phyloP scores from a whole-genome alignment of 2,113 vertebrate species.

The Amia ocellicauda region DNA sequence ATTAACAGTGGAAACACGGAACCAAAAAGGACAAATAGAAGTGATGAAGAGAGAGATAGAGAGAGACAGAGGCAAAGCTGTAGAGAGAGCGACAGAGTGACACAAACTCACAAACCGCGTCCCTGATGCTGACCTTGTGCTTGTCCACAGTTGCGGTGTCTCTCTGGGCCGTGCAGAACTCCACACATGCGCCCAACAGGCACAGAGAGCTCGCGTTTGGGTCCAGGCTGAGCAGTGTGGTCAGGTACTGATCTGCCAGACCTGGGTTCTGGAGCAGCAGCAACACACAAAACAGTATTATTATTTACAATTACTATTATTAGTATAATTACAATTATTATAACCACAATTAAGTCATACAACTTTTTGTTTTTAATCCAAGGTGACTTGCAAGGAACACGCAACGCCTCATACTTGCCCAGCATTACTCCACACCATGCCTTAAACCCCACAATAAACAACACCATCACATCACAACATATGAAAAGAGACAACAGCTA shows the following conservation, averaged over 20 bases:
- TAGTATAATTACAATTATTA: too few relatives aligned
- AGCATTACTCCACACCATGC: not conserved
- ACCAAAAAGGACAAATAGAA: too few relatives aligned
- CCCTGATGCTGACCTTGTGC: constrained; percentile 70
- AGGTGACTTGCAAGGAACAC: not conserved
- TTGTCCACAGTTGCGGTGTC: constrained; percentile 71
- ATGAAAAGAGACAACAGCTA: too few relatives aligned
- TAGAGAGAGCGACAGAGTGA: not conserved
- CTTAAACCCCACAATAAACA: not conserved
- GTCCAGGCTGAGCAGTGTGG: constrained; percentile 77
- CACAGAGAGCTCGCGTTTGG: constrained; percentile 71
- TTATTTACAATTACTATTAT: too few relatives aligned
- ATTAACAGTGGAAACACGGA: too few relatives aligned
- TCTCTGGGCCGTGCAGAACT: constrained; percentile 83
- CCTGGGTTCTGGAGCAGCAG: constrained; percentile 69
- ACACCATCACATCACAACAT: not conserved
- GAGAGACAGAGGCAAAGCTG: not conserved
- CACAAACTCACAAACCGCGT: not conserved
- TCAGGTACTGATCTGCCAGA: constrained; percentile 81
- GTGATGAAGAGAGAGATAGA: too few relatives aligned
- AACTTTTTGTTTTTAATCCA: not conserved
- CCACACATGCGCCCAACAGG: constrained; percentile 80
- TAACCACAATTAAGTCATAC: too few relatives aligned
- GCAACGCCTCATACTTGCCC: not conserved
- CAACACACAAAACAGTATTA: too few relatives aligned